Conservation (phyloP, 2,797 vertebrate genomes). For the Dendrocincla tyrannina region DNA sequence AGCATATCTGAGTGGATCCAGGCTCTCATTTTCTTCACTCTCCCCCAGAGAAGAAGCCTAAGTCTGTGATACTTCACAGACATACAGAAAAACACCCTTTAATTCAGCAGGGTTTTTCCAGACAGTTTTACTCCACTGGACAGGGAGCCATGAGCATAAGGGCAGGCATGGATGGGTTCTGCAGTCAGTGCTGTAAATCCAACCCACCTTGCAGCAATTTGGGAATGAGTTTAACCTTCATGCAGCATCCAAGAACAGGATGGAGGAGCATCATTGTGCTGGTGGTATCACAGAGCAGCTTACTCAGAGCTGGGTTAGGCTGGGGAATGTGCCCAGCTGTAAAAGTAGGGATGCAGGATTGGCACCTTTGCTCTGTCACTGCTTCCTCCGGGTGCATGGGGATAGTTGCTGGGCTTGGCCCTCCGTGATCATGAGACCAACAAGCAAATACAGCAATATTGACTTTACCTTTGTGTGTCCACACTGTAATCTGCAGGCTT, state of each 20-base stretch:
- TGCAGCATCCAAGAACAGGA: fast-evolving
- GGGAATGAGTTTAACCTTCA: neutral
- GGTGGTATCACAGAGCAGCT: neutral
- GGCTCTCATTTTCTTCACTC: neutral
- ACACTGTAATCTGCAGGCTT: neutral
- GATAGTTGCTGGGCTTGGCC: neutral
- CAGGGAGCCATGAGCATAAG: neutral
- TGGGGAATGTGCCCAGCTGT: neutral
- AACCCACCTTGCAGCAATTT: neutral
- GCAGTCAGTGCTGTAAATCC: neutral
- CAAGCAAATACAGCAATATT: neutral
- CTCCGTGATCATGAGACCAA: neutral
- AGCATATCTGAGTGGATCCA: fast-evolving
- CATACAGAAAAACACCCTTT: neutral
- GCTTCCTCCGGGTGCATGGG: neutral
- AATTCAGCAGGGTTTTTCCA: neutral
- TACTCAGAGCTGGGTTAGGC: neutral
- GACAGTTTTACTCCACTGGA: neutral
- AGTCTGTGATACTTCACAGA: neutral
- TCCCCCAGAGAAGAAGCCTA: neutral
- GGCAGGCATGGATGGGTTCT: neutral
- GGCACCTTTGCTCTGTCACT: neutral
- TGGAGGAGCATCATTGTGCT: neutral
- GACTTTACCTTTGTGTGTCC: neutral
- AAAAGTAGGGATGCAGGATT: neutral